Percentiles rank a stretch among this genome's conserved stretches.
Evolutionary conservation across 2,888 invertebrate species (phyloP).

Genomic region (Notocelia uddmanniana): DNA sequence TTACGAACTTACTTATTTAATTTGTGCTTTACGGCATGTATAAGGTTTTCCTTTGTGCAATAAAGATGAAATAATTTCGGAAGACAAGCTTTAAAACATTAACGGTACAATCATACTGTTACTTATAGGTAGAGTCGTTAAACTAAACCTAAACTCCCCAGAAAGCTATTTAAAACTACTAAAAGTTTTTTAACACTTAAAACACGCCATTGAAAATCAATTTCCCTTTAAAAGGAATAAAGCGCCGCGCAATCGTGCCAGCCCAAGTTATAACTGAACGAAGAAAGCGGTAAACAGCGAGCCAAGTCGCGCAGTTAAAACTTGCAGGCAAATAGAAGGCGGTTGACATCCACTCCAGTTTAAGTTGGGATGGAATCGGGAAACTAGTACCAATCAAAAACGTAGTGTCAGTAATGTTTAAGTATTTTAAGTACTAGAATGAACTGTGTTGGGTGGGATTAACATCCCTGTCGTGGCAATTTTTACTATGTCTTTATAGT

Average conservation of each 20-base stretch:
- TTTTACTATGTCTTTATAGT: too few species aligned
- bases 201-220: conserved; percentile 11
- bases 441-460: too few species aligned
- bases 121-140: too few species aligned
- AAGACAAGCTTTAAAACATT: too few species aligned
- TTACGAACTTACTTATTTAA: too few species aligned
- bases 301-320: conserved; percentile 43
- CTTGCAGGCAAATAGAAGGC: conserved; percentile 25
- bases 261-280: conserved; percentile 33
- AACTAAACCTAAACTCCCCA: not conserved
- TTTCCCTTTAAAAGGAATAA: conserved; percentile 14
- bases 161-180: not conserved
- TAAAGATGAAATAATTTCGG: too few species aligned
- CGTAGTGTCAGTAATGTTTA: not conserved
- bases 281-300: conserved; percentile 31
- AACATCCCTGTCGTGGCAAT: too few species aligned
- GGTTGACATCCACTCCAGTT: conserved; percentile 32
- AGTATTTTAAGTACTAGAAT: too few species aligned
- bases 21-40: too few species aligned
- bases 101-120: not conserved
- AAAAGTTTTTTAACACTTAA: not conserved
- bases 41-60: too few species aligned
- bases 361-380: not conserved
- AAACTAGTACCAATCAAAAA: conserved; percentile 19
- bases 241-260: conserved; percentile 5